Conservation (phyloP, 2,888 invertebrate species). For the Rhorus exstirpatorius region DNA sequence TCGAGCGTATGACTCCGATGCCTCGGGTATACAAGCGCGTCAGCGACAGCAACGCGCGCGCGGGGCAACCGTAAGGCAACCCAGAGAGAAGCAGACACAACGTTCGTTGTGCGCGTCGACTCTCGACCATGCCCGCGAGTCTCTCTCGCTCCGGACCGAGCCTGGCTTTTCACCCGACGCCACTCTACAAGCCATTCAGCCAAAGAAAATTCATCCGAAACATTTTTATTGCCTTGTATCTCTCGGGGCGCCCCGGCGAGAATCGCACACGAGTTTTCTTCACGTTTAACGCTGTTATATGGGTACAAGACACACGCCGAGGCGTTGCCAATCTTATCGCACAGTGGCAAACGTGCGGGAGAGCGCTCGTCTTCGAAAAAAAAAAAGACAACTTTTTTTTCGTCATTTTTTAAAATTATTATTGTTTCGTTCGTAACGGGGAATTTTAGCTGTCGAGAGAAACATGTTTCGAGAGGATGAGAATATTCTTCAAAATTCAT, state of each 20-base stretch:
- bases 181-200: conserved; percentile 78
- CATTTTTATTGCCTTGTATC: conserved; percentile 77
- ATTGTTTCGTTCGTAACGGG: conserved; percentile 25
- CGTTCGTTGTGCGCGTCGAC: conserved; percentile 64
- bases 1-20: conserved; percentile 62
- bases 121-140: conserved; percentile 26
- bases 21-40: conserved; percentile 58
- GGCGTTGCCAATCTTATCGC: conserved; percentile 67
- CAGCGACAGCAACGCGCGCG: conserved; percentile 74
- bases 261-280: conserved; percentile 73
- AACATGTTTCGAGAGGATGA: background rate
- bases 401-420: no score
- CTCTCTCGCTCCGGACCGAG: conserved; percentile 69
- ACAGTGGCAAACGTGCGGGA: conserved; percentile 45
- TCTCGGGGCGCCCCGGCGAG: conserved; percentile 58
- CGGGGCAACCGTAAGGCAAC: conserved; percentile 64
- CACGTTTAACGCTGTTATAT: conserved; percentile 56
- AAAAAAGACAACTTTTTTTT: conserved; percentile 34
- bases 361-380: conserved; percentile 40
- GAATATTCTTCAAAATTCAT: no score
- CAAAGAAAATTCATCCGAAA: conserved; percentile 83
- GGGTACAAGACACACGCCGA: conserved; percentile 17
- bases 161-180: conserved; percentile 72
- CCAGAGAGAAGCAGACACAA: conserved; percentile 56
- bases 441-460: conserved; percentile 35